Evolutionary conservation across 2,797 vertebrate genomes (phyloP).

Genomic region (Premnoplex brunnescens): DNA sequence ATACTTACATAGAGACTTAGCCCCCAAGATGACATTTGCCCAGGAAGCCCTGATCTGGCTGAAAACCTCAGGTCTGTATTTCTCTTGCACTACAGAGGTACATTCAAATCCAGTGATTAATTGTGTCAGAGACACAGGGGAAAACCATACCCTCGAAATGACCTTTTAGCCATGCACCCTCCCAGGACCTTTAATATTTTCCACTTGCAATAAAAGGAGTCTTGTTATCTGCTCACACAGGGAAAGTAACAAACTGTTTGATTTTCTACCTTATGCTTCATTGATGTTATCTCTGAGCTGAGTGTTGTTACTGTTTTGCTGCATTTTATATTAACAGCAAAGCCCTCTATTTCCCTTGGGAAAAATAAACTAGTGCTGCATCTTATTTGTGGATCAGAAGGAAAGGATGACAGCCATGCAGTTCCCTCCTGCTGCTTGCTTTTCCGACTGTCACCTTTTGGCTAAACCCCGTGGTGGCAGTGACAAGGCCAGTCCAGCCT

Average conservation of each 20-base stretch:
- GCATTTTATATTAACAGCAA: not conserved
- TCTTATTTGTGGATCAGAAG: not conserved
- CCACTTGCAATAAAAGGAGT: not conserved
- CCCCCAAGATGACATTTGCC: not conserved
- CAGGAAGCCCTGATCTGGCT: not conserved
- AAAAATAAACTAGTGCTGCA: not conserved
- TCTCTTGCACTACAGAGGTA: not conserved
- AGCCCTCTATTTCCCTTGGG: not conserved
- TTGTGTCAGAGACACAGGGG: not conserved
- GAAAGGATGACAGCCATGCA: not conserved
- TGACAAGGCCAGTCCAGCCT: not conserved
- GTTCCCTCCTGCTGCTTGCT: not conserved
- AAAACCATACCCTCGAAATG: not conserved
- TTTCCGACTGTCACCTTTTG: not conserved
- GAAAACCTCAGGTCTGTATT: not conserved
- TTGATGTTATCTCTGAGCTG: accelerated
- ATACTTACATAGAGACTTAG: not conserved
- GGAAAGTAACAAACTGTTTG: not conserved
- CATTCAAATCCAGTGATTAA: not conserved
- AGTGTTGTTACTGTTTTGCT: not conserved
- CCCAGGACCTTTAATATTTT: not conserved
- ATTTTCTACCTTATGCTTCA: not conserved
- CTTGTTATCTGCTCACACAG: not conserved
- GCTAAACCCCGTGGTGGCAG: not conserved
- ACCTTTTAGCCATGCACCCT: not conserved